Percentiles rank a stretch among this genome's conserved stretches.
Conservation (phyloP, 2,113 vertebrate species). For the Morone chrysops region DNA sequence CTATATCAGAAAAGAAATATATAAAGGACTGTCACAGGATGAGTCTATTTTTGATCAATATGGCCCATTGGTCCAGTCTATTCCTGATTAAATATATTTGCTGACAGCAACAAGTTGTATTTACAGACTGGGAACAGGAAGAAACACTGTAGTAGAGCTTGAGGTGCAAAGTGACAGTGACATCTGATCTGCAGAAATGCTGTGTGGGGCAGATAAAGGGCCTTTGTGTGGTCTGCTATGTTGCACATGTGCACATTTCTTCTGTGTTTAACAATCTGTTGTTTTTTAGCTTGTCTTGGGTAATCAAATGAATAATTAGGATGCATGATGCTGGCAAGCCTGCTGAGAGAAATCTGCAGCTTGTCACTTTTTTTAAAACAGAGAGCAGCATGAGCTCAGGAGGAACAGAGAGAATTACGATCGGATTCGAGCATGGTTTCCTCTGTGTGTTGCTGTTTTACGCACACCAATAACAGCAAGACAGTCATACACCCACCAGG, state of each 20-base stretch:
- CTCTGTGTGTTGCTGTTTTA: neutral
- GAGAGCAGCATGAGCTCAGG: constrained; percentile 24
- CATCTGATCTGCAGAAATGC: neutral
- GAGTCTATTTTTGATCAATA: neutral
- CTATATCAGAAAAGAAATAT: neutral
- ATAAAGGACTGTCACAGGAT: neutral
- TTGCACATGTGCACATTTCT: neutral
- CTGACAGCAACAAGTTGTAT: neutral
- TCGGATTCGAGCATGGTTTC: neutral
- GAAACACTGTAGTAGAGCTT: neutral
- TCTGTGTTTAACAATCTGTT: neutral
- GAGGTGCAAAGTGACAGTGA: neutral
- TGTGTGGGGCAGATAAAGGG: neutral
- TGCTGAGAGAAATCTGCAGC: constrained; percentile 43
- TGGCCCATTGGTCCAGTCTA: neutral
- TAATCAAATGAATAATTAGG: constrained; percentile 49
- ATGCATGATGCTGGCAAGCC: constrained; percentile 13
- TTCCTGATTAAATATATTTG: neutral
- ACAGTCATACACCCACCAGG: constrained; percentile 3
- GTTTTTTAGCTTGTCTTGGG: neutral
- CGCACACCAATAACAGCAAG: neutral
- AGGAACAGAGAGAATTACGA: constrained; percentile 7
- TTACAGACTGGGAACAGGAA: neutral
- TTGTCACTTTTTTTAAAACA: constrained; percentile 22
- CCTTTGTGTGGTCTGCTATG: neutral